Evolutionary conservation across 2,113 vertebrate species (phyloP), one percentile per base, ranked within the genome.

Genomic region (Tringa solitaria): DNA sequence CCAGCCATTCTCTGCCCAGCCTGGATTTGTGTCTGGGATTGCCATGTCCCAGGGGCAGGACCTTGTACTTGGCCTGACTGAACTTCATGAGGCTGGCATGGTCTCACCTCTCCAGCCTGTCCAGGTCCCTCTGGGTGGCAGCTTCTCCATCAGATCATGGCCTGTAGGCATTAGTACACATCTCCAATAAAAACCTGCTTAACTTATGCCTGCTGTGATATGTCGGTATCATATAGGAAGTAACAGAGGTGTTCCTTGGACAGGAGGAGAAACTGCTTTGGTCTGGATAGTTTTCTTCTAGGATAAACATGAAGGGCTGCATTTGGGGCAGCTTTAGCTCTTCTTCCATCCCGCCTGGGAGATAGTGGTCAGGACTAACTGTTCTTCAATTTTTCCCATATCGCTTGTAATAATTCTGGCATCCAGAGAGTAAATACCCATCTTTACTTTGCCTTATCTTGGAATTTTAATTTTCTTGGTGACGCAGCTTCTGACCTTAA

Each of bases 81-180:
- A 57, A 57, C 33, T 22, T 57, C 56, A 21, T 33, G 54, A 33
- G 32, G 3, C 33, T 57, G 4, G 32, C 54, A 57, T 19, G 7
- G 30, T 7, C 20, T 12, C 32, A 57, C 32, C 56, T 57, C 56
- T 57, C 20, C 56, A 22, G 8, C 32, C 20, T 33, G 56, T 33
- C 54, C 19, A 21, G 30, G 32, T 33, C 56, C 32, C 20, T 57
- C 32, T 33, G 56, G 32, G 33, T 22, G 32, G 32, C 56, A 39
- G 11, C 21, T 26, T 35, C 48, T 48, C 56, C 87, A 8, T 33
- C 35, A 16, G 51, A 6, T 74, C 30, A 3, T 28, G 57, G 13
- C 65, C 39, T 37, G 3, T 7, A 21, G 67, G 43, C 2, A 0
- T 51, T 17, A 1, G 24, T 11, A 16, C 1, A 13, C 24, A 50